Evolutionary conservation across 2,797 vertebrate species (phyloP).

Genomic region (Spinus pinus): DNA sequence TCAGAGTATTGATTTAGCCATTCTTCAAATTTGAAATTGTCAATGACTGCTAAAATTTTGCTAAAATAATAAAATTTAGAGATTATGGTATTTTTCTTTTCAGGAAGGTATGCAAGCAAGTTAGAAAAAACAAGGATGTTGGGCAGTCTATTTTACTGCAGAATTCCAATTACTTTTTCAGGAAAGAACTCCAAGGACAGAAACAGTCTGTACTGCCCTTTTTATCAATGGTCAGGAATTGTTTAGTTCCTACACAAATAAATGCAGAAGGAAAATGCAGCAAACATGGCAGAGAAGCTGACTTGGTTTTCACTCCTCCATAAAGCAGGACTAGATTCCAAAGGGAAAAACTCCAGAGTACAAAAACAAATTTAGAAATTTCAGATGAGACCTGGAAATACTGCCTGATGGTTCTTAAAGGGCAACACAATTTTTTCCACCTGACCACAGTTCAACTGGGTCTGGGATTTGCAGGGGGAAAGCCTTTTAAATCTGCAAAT

Average conservation of each 20-base stretch:
- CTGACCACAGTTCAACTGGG: background rate
- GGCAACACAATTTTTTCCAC: background rate
- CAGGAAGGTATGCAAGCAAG: background rate
- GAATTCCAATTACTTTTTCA: background rate
- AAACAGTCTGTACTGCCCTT: background rate
- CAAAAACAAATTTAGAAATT: background rate
- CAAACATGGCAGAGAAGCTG: fast-evolving
- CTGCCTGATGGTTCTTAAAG: background rate
- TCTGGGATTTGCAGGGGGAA: background rate
- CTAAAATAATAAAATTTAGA: background rate
- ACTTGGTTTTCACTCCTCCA: background rate
- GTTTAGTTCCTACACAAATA: background rate
- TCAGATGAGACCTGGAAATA: background rate
- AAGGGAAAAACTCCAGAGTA: background rate
- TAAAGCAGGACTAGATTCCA: background rate
- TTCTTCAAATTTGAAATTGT: background rate
- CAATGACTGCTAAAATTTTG: background rate
- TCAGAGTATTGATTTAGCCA: background rate
- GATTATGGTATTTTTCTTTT: background rate
- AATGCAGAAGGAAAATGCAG: background rate
- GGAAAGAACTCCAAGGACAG: background rate
- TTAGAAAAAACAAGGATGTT: background rate
- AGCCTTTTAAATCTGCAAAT: background rate
- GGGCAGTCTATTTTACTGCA: background rate
- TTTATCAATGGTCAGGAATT: background rate